Base-by-base conservation (phyloP, 1,140 invertebrate species). In the Halesus radiatus region DNA sequence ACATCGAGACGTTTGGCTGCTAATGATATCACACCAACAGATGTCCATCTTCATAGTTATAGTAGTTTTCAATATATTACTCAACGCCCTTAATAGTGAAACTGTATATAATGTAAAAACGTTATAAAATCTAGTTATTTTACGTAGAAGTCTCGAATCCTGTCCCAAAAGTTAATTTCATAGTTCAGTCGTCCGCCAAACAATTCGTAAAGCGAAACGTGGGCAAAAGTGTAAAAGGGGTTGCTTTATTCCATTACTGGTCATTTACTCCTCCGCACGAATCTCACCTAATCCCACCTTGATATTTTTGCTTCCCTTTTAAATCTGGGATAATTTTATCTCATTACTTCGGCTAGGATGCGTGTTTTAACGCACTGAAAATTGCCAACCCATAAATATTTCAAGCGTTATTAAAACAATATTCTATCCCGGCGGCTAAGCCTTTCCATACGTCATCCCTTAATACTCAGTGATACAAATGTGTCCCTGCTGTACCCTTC, bases 401-500 rank as follows among this genome's bases (percentile, higher is more conserved):
- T 74, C 70, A 74, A 54, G 70, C 70, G 53, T 74, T 74, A 74
- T 74, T 74, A 74, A 74, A 74, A 74, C 70, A 74, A 74, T 74
- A 74, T 74, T 74, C 50, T 74, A 74, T 74, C 26, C 52, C 68
- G 15, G 37, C 60, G 60, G 45, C 75, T 66, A 62, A 77, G 45
- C 75, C 75, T 66, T 64, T 64, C 60, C 60, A 77, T 52, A 53
- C 26, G 20, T 64, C 75, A 77, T 77, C 75, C 75, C 75, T 52
- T 64, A 77, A 77, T 64, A 64, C 75, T 62, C 50, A 32, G 62
- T 70, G 79, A 80, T 83, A 83, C 81, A 80, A 80, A 83, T 83
- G 81, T 79, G 79, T 83, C 81, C 81, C 81, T 74, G 70, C 56
- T 45, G 81, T 79, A 79, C 81, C 76, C 72, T 83, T 66, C 72